phyloP scores from a whole-genome alignment of 2,113 vertebrate species.

The Madoqua kirkii region DNA sequence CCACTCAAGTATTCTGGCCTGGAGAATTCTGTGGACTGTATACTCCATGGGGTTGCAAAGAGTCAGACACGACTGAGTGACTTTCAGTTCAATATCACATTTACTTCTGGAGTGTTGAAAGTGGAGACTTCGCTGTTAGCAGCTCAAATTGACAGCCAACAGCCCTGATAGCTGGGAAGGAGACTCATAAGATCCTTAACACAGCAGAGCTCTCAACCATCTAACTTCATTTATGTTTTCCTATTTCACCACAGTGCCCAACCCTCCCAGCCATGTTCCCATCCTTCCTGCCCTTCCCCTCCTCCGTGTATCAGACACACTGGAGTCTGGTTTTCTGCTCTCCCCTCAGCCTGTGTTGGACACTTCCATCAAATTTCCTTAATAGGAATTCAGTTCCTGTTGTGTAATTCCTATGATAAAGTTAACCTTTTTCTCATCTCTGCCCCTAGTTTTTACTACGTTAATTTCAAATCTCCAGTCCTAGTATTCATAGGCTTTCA shows the following conservation, averaged over 20 bases:
- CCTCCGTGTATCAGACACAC: background rate
- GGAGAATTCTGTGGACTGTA: background rate
- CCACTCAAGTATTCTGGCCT: background rate
- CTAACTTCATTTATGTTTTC: background rate
- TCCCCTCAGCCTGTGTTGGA: background rate
- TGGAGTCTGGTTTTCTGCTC: background rate
- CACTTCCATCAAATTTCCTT: background rate
- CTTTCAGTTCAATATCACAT: background rate
- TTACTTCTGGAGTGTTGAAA: background rate
- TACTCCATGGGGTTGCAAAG: background rate
- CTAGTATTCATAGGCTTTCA: background rate
- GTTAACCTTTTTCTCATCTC: background rate
- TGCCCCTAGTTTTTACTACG: background rate
- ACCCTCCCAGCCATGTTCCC: background rate
- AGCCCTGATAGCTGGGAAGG: background rate
- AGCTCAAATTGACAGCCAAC: background rate
- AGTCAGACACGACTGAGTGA: background rate
- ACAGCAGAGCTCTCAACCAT: background rate
- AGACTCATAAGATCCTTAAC: background rate
- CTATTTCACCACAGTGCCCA: background rate
- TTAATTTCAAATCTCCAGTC: constrained; percentile 8
- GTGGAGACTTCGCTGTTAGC: background rate
- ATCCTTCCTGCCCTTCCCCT: background rate
- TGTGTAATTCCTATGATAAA: constrained; percentile 16
- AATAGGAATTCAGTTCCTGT: background rate